Conservation (phyloP, 2,888 invertebrate genomes). For the Julus scandinavius region DNA sequence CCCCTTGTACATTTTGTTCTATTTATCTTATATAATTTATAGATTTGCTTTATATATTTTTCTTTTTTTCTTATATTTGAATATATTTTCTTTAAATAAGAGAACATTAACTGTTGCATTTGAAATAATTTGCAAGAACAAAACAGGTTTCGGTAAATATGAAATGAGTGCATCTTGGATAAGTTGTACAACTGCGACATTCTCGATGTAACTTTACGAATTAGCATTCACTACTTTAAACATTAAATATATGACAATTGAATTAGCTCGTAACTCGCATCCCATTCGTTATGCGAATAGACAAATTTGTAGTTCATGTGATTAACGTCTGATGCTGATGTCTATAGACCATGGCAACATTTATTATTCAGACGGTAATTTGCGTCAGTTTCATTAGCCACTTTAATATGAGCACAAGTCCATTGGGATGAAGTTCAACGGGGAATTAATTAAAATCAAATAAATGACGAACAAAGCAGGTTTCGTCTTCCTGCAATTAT, state of each 20-base stretch:
- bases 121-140: too few relatives aligned
- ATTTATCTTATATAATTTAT: too few relatives aligned
- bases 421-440: not conserved
- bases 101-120: too few relatives aligned
- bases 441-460: slow-evolving; percentile 39
- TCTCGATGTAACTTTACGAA: not conserved
- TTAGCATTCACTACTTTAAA: not conserved
- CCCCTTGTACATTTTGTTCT: too few relatives aligned
- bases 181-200: too few relatives aligned
- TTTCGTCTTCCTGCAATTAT: not conserved
- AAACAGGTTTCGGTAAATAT: too few relatives aligned
- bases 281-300: not conserved
- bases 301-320: not conserved
- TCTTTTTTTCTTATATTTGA: too few relatives aligned
- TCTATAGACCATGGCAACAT: not conserved
- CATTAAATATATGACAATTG: slow-evolving; percentile 1
- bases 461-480: slow-evolving; percentile 13
- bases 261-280: not conserved
- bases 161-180: too few relatives aligned
- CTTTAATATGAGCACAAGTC: slow-evolving; percentile 2
- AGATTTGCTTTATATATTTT: too few relatives aligned
- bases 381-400: slow-evolving; percentile 26
- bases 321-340: not conserved
- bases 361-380: slow-evolving; percentile 42
- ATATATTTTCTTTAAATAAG: too few relatives aligned